Conservation (phyloP, 1,140 invertebrate genomes). For the Achatina immaculata region DNA sequence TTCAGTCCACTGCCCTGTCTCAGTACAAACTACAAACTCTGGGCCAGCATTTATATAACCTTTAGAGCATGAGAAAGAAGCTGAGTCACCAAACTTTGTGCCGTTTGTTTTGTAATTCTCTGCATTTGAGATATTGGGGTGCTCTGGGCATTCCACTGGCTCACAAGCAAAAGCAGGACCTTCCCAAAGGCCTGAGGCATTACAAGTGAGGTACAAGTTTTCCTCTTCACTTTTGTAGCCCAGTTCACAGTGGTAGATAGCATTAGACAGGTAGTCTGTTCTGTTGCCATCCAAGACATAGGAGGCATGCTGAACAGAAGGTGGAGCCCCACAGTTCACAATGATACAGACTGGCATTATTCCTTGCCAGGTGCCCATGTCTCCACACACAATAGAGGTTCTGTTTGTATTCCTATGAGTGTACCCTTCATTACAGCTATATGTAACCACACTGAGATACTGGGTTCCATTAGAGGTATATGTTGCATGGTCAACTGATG, state of each 20-base stretch:
- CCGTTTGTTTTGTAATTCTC: conserved; percentile 19
- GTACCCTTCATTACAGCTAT: conserved; percentile 45
- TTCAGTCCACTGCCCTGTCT: conserved; percentile 27
- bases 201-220: background rate
- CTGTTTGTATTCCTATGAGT: conserved; percentile 26
- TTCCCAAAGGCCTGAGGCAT: conserved; percentile 17
- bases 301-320: background rate
- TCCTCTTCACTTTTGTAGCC: background rate
- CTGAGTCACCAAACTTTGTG: conserved; percentile 28
- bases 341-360: conserved; percentile 44
- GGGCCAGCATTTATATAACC: conserved; percentile 53
- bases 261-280: conserved; percentile 7
- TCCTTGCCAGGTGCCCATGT: conserved; percentile 52
- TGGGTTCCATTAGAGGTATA: background rate
- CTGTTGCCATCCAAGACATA: conserved; percentile 11
- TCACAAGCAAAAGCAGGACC: conserved; percentile 35
- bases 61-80: conserved; percentile 76
- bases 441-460: conserved; percentile 1
- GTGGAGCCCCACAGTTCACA: conserved; percentile 47
- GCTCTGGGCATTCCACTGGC: conserved; percentile 1
- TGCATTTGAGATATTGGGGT: background rate
- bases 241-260: conserved; percentile 7
- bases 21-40: conserved; percentile 27
- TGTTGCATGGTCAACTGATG: background rate
- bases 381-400: conserved; percentile 42